Evolutionary conservation across 2,797 vertebrate species (phyloP), one percentile per base, ranked within the genome.

Genomic region (Sebastes hubbsi): DNA sequence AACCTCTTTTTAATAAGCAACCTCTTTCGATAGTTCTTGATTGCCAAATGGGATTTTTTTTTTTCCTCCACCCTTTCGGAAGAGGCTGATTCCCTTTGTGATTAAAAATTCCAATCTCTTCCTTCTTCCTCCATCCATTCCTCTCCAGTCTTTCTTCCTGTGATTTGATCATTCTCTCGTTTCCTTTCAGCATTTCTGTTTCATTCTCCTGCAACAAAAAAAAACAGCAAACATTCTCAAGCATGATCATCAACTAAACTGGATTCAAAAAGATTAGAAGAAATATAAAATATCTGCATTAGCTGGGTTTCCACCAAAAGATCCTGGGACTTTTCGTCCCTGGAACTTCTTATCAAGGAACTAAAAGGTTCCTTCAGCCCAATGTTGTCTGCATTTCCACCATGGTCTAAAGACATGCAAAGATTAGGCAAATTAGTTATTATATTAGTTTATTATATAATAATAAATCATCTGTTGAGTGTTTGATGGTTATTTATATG

Each of bases 1-100:
- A 88, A 89, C 56, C 55, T 67, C 69, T 77, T 83, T 82, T 88
- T 55, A 65, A 80, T 72, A 77, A 85, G 67, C 68, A 72, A 72
- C 74, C 29, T 75, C 36, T 81, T 63, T 64, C 54, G 6, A 87
- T 70, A 84, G 88, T 87, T 87, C 84, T 77, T 89, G 88, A 91
- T 90, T 89, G 85, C 77, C 83, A 79, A 70, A 66, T 68, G 63
- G 82, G 36, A 77, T 74, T 66, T 84, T 61, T 16, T 20, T 71
- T 73, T 27, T 13, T 65, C 14, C 14, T 58, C 54, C 25, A 29
- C n/a, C 54, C 16, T 4, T 4, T 54, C 18, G 62, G 30, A 78
- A 75, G 78, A 24, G 20, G 55, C 16, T 32, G 64, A 78, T 75
- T 84, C 66, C 76, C 10, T 78, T 72, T 75, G 30, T 81, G 71